A percentile compares a stretch with the other conserved stretches of the same genome.
phyloP scores from a whole-genome alignment of 2,888 invertebrate species.

The Zaprionus obscuricornis region DNA sequence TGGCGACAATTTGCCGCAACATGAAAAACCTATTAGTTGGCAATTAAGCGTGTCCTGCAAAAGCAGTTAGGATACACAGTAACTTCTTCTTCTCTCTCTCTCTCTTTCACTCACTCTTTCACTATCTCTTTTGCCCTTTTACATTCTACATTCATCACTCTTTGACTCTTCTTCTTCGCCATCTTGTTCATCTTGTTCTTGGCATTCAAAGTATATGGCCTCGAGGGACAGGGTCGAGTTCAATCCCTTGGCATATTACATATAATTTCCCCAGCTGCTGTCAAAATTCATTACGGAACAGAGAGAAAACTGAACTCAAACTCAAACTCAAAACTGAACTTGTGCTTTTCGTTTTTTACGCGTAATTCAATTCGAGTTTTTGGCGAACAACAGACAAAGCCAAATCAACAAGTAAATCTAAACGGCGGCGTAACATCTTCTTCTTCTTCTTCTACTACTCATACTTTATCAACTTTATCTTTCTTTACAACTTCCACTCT shows the following conservation, averaged over 20 bases:
- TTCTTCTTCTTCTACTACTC: no score
- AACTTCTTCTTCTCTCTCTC: no score
- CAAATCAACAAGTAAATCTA: conserved; percentile 71
- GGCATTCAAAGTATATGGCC: conserved; percentile 3
- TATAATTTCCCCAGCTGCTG: conserved; percentile 25
- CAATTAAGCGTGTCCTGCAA: conserved; percentile 52
- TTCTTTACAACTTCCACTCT: no score
- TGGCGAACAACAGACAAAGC: conserved; percentile 43
- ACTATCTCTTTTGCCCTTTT: not conserved
- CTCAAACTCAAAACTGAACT: conserved; percentile 31
- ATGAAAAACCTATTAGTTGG: conserved; percentile 59
- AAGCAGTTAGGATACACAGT: conserved; percentile 18
- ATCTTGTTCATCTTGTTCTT: no score
- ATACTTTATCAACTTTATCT: no score
- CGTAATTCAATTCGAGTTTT: conserved; percentile 67
- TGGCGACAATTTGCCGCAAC: conserved; percentile 35
- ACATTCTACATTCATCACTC: no score
- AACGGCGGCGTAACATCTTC: not conserved
- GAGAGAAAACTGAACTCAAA: conserved; percentile 17
- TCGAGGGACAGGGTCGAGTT: no score
- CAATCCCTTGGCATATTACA: conserved; percentile 43
- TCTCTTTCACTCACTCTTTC: not conserved
- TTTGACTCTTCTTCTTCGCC: no score
- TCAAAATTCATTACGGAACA: conserved; percentile 39
- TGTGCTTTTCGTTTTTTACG: conserved; percentile 45